phyloP scores from a whole-genome alignment of 1,140 invertebrate genomes.

The Formica selysi region DNA sequence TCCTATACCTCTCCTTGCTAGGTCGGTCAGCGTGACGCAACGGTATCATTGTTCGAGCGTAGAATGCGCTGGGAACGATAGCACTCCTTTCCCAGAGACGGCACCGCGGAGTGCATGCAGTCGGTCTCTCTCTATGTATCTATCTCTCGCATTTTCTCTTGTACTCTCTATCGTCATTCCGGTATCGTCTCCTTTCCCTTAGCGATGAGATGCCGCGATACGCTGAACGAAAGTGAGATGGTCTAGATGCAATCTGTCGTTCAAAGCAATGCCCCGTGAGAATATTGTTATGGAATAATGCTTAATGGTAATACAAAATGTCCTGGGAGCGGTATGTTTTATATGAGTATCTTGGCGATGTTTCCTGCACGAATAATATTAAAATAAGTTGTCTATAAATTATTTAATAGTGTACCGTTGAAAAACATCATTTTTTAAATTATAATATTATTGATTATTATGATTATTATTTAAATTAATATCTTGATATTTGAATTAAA shows the following conservation, averaged over 20 bases:
- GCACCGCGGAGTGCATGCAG: conserved; percentile 31
- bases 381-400: background rate
- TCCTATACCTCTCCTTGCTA: conserved; percentile 12
- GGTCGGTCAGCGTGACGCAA: conserved; percentile 49
- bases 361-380: conserved; percentile 7
- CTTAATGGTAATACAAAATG: background rate
- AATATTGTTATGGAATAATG: conserved; percentile 46
- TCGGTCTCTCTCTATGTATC: background rate
- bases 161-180: background rate
- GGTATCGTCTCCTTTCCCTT: conserved; percentile 6
- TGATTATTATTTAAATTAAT: background rate
- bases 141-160: conserved; percentile 47
- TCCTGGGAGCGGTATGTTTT: background rate
- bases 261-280: background rate
- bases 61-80: conserved; percentile 41
- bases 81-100: conserved; percentile 42
- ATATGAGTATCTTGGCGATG: background rate
- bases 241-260: conserved; percentile 52
- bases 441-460: too few species aligned
- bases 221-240: conserved; percentile 48
- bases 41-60: conserved; percentile 54
- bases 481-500: background rate
- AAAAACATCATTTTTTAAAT: background rate
- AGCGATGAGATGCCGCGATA: conserved; percentile 31
- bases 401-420: background rate